Conservation (phyloP, 1,140 invertebrate genomes). For the Hycleus cichorii region DNA sequence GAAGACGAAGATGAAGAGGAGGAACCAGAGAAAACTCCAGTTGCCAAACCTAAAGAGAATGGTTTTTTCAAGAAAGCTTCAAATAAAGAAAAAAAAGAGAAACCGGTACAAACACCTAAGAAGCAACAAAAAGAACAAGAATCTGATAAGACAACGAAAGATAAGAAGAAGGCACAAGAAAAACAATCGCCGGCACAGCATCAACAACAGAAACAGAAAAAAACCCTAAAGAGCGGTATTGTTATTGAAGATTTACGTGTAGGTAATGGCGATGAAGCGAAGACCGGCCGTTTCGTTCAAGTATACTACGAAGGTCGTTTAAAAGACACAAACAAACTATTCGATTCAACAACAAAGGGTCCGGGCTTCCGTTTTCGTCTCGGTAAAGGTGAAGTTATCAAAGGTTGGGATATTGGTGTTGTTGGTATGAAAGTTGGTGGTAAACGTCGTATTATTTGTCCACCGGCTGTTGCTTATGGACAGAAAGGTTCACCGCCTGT, state of each 20-base stretch:
- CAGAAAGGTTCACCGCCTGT: constrained; percentile 68
- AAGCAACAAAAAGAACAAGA: constrained; percentile 32
- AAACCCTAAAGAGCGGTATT: constrained; percentile 64
- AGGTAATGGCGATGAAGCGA: constrained; percentile 69
- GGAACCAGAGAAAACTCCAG: constrained; percentile 5
- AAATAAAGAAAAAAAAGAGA: constrained; percentile 2
- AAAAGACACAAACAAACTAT: constrained; percentile 73
- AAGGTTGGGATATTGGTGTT: constrained; percentile 85
- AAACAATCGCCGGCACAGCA: constrained; percentile 43
- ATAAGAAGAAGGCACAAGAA: constrained; percentile 20
- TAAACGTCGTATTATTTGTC: constrained; percentile 76
- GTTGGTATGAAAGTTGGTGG: constrained; percentile 88
- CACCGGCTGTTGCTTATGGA: constrained; percentile 77
- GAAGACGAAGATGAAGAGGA: constrained; percentile 15
- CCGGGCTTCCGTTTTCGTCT: constrained; percentile 79
- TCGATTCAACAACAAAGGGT: constrained; percentile 64
- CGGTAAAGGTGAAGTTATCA: constrained; percentile 80
- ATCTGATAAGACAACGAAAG: constrained; percentile 26
- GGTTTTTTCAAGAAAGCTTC: background rate
- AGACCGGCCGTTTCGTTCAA: constrained; percentile 64
- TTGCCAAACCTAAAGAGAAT: constrained; percentile 17
- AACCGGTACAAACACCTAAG: constrained; percentile 20
- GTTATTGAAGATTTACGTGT: constrained; percentile 67
- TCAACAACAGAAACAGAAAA: constrained; percentile 49
- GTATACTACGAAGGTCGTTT: constrained; percentile 74